These are phyloP conservation scores for Pomatorhinus ruficollis DNA, from an alignment of 2,113 vertebrate genomes.

Conservation along the genomic window DNA sequence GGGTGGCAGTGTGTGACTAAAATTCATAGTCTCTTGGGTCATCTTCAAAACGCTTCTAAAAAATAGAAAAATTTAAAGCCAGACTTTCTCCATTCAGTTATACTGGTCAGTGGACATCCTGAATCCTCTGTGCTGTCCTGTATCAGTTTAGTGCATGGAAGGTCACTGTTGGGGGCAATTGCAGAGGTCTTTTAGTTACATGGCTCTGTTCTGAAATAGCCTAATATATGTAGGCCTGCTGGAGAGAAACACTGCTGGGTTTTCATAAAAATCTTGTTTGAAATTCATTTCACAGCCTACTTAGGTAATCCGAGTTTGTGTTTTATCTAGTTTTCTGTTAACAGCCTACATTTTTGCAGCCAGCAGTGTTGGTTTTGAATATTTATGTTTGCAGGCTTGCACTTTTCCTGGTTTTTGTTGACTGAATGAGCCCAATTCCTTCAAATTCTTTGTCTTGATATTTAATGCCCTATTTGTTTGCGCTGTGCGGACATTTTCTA, in stretches of 20 bases:
- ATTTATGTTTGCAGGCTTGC: neutral
- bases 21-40: neutral
- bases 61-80: neutral
- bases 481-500: neutral
- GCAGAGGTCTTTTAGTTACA: neutral
- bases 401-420: neutral
- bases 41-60: neutral
- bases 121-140: neutral
- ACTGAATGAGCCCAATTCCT: neutral
- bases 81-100: neutral
- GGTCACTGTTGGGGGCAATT: neutral
- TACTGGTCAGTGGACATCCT: neutral
- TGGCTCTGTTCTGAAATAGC: neutral
- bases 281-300: neutral
- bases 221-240: neutral
- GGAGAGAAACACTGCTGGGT: neutral
- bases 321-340: neutral
- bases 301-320: neutral
- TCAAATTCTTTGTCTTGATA: neutral
- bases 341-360: neutral
- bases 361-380: neutral
- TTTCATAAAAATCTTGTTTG: neutral
- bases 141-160: neutral
- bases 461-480: neutral
- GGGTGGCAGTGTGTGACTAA: neutral